phyloP scores from a whole-genome alignment of 1,140 invertebrate species.

The Sipha flava region DNA sequence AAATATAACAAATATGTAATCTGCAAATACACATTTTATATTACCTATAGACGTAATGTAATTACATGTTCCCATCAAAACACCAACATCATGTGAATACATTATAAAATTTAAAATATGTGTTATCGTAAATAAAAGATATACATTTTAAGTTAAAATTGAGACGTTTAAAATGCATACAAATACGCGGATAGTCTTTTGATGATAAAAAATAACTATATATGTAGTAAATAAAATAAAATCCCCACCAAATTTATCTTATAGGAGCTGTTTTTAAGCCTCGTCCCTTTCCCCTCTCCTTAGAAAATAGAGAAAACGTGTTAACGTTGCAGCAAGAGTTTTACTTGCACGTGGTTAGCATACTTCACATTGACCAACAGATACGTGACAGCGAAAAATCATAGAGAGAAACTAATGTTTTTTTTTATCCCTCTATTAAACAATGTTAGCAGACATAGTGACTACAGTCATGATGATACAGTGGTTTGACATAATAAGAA shows the following conservation, averaged over 20 bases:
- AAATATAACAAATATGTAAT: too few relatives aligned
- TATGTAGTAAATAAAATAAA: conserved; percentile 2
- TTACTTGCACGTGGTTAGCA: conserved; percentile 27
- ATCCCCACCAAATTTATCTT: neutral
- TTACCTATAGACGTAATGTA: too few relatives aligned
- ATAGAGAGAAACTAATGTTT: conserved; percentile 10
- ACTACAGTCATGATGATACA: conserved; percentile 17
- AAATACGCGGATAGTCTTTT: neutral
- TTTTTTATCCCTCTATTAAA: neutral
- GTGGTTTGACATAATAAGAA: conserved; percentile 14
- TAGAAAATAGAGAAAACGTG: conserved; percentile 28
- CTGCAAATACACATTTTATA: too few relatives aligned
- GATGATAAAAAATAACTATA: neutral
- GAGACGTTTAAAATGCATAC: neutral
- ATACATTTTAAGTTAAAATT: neutral
- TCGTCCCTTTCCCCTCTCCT: neutral
- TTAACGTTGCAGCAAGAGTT: conserved; percentile 13
- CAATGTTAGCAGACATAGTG: neutral
- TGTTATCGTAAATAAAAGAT: too few relatives aligned
- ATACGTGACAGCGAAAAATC: conserved; percentile 16
- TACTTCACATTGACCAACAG: conserved; percentile 1
- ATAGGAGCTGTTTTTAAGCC: conserved; percentile 21
- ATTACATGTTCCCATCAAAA: too few relatives aligned
- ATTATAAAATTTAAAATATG: too few relatives aligned
- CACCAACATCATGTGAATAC: too few relatives aligned